Evolutionary conservation across 1,140 invertebrate species (phyloP).

Genomic region (Drosophila hydei): DNA sequence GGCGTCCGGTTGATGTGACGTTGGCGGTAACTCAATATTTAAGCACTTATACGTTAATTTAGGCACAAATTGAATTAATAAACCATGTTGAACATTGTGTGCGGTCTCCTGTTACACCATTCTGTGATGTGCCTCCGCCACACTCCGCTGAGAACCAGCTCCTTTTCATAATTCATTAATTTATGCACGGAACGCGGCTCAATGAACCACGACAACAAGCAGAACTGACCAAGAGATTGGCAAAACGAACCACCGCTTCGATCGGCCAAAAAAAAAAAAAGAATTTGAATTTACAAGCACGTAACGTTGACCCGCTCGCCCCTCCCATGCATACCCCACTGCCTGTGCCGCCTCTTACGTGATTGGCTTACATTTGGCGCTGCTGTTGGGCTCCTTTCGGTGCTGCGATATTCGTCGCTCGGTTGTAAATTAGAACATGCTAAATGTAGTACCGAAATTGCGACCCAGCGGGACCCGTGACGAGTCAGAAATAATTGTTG

Average conservation of each 20-base stretch:
- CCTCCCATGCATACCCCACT: background rate
- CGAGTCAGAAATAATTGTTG: slow-evolving; percentile 43
- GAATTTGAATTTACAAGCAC: slow-evolving; percentile 83
- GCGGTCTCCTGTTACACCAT: slow-evolving; percentile 63
- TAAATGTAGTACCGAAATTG: slow-evolving; percentile 34
- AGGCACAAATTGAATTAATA: slow-evolving; percentile 84
- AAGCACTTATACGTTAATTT: slow-evolving; percentile 84
- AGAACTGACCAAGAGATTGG: slow-evolving; percentile 25
- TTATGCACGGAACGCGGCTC: slow-evolving; percentile 77
- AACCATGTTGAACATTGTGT: slow-evolving; percentile 83
- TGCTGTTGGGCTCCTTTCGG: slow-evolving; percentile 62
- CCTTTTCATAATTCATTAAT: slow-evolving; percentile 82
- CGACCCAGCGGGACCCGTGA: slow-evolving; percentile 32
- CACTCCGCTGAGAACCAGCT: slow-evolving; percentile 40
- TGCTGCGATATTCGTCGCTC: slow-evolving; percentile 42
- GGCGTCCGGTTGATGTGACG: slow-evolving; percentile 34
- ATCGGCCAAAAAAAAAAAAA: slow-evolving; percentile 21
- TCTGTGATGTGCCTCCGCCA: background rate
- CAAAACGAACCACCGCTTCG: slow-evolving; percentile 13
- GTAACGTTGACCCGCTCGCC: slow-evolving; percentile 51
- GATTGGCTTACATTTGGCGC: slow-evolving; percentile 63
- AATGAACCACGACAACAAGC: slow-evolving; percentile 73
- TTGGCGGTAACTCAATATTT: slow-evolving; percentile 79
- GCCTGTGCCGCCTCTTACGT: slow-evolving; percentile 37
- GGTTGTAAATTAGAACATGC: slow-evolving; percentile 80